Evolutionary conservation across 2,113 vertebrate genomes (phyloP), one percentile per base, ranked within the genome.

Genomic region (Ellobius talpinus): DNA sequence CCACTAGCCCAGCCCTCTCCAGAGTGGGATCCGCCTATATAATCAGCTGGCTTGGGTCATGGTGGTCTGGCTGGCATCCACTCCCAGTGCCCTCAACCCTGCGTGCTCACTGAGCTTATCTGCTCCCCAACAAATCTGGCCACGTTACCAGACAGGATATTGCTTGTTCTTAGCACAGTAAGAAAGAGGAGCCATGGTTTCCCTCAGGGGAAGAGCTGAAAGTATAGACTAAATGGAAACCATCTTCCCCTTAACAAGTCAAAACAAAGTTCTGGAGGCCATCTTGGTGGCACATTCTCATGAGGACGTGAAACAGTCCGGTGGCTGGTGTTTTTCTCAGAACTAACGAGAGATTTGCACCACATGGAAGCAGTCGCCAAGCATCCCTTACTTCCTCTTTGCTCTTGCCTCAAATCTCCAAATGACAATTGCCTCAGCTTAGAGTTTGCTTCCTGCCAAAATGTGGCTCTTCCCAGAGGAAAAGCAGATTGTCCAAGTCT

Each of bases 41-140:
- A 95, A 95, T 89, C 93, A 96, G 89, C 78, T 81, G 61, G 81
- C 93, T 72, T 87, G 89, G 76, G 45, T 81, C 94, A 7, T 23
- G 39, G 87, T 95, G 97, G 92, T 96, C 93, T 97, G 94, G 92
- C 90, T 91, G 87, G 23, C 45, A 50, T 65, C 91, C 92, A 92
- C 47, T 96, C 89, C 10, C 0, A 29, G 0, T 42, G 74, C 94
- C 65, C 89, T n/a, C 21, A 85, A 81, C 55, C 78, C 87, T 33
- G 50, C 95, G 81, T 29, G 72, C 39, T 65, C 91, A 74, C 81
- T 87, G 63, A 94, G 97, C 82, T 72, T 94, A 93, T 94, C 96
- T 96, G 94, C 84, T 55, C 73, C 94, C 87, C 3, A 0, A 55
- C 70, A 68, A 86, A 72, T 82, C 78, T 97, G 86, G 63, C 92